These are phyloP conservation scores for Scortum barcoo DNA, from an alignment of 2,113 vertebrate genomes.

Conservation along the genomic window DNA sequence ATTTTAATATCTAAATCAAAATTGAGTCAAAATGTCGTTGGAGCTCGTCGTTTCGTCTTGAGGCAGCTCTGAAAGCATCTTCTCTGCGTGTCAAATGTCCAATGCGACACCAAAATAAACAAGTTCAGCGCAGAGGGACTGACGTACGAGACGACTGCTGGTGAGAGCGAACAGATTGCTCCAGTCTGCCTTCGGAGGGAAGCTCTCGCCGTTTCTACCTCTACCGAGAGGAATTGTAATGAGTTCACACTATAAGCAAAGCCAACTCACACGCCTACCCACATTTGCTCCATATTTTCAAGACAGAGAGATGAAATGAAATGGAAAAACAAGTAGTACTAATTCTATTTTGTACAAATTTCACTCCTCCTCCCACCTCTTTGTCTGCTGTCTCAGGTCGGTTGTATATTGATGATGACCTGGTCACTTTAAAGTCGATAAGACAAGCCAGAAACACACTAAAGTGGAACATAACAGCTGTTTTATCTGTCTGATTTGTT, in stretches of 20 bases:
- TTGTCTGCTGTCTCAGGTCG: neutral
- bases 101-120: conserved; percentile 1
- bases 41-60: neutral
- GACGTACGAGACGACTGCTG: conserved; percentile 6
- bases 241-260: conserved; percentile 39
- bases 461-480: neutral
- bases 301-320: conserved; percentile 12
- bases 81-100: neutral
- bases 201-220: conserved; percentile 44
- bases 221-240: conserved; percentile 41
- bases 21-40: neutral
- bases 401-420: neutral
- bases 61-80: conserved; percentile 17
- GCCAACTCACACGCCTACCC: conserved; percentile 35
- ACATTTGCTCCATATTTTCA: neutral
- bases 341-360: neutral
- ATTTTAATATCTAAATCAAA: conserved; percentile 32
- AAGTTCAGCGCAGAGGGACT: neutral
- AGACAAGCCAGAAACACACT: neutral
- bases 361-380: neutral
- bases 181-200: conserved; percentile 32
- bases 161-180: conserved; percentile 25
- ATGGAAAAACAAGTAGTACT: neutral
- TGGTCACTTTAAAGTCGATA: neutral
- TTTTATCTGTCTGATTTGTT: neutral